Evolutionary conservation across 2,888 invertebrate species (phyloP).

Genomic region (Lasiommata megera): DNA sequence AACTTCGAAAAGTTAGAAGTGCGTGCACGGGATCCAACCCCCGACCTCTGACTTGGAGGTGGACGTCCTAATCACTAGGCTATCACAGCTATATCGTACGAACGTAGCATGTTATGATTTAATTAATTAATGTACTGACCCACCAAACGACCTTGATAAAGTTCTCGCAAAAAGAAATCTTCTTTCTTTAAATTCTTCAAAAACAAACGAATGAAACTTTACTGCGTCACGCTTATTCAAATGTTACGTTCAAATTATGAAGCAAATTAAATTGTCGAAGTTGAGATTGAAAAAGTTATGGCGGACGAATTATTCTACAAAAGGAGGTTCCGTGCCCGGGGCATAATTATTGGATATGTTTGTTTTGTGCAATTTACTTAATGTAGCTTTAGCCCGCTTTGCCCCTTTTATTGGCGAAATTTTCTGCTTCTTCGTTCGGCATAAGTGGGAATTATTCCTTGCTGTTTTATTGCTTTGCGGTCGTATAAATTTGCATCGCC

Average conservation of each 20-base stretch:
- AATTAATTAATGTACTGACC: too few relatives aligned
- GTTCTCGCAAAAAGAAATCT: background rate
- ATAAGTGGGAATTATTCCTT: conserved; percentile 59
- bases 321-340: conserved; percentile 54
- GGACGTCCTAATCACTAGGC: too few relatives aligned
- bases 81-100: too few relatives aligned
- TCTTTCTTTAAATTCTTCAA: conserved; percentile 2
- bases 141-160: too few relatives aligned
- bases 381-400: conserved; percentile 60
- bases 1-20: too few relatives aligned
- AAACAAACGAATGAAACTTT: conserved; percentile 33
- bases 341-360: conserved; percentile 66
- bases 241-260: conserved; percentile 43
- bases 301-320: conserved; percentile 66
- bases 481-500: conserved; percentile 39
- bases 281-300: conserved; percentile 78
- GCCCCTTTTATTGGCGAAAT: conserved; percentile 49
- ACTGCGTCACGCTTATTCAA: conserved; percentile 51
- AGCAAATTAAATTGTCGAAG: conserved; percentile 78
- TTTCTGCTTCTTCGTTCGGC: conserved; percentile 52
- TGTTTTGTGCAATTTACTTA: conserved; percentile 67
- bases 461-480: conserved; percentile 51
- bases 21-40: too few relatives aligned
- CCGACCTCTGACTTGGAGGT: too few relatives aligned
- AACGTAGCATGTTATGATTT: too few relatives aligned